These are phyloP conservation scores for Neotragus pygmaeus DNA, from an alignment of 2,113 vertebrate species.

Conservation along the genomic window DNA sequence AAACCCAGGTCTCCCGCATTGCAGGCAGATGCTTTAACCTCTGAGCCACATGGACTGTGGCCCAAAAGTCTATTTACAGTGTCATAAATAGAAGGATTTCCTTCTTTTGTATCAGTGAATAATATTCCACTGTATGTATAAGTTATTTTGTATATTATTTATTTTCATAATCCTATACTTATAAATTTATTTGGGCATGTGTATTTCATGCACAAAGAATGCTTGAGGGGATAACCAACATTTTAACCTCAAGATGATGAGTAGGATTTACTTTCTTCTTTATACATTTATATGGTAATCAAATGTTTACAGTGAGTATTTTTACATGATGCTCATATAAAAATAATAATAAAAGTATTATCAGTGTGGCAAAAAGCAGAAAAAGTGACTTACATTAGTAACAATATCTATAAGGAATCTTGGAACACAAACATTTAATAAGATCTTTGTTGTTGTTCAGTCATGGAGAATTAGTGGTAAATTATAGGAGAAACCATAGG, in stretches of 20 bases:
- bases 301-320: background rate
- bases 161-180: background rate
- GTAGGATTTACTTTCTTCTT: background rate
- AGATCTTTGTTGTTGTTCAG: background rate
- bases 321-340: background rate
- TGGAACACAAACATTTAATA: background rate
- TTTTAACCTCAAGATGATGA: background rate
- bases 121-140: background rate
- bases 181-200: background rate
- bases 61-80: background rate
- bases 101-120: background rate
- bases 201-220: background rate
- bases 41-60: too few relatives aligned
- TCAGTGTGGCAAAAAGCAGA: background rate
- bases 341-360: background rate
- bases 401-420: background rate
- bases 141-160: background rate
- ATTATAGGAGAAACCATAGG: background rate
- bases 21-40: too few relatives aligned
- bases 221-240: background rate
- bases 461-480: background rate
- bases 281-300: background rate
- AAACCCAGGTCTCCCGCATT: too few relatives aligned
- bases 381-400: background rate
- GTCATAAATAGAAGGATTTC: background rate